Evolutionary conservation across 2,113 vertebrate genomes (phyloP).

Genomic region (Bombycilla garrulus): DNA sequence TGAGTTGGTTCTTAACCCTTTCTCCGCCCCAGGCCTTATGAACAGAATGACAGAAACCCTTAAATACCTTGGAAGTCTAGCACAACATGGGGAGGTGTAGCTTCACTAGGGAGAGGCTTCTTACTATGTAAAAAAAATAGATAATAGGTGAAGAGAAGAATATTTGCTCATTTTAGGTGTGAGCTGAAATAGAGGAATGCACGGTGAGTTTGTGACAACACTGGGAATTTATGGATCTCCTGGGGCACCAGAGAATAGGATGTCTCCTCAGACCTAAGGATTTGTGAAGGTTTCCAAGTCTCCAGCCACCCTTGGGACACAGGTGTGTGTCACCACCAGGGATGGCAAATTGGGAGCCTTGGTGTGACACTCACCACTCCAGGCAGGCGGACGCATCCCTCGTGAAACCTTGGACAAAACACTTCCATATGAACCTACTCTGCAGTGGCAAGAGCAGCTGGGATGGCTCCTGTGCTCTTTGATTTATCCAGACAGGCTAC

Average conservation of each 20-base stretch:
- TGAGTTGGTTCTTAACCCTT: neutral
- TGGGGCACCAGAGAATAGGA: neutral
- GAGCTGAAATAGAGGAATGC: neutral
- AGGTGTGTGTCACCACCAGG: neutral
- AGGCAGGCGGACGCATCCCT: fast-evolving
- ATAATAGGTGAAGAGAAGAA: neutral
- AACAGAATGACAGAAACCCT: neutral
- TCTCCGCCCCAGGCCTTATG: neutral
- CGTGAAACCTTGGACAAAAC: neutral
- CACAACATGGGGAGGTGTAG: neutral
- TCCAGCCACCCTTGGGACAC: neutral
- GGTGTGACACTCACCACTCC: neutral
- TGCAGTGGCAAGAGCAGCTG: neutral
- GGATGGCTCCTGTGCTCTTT: neutral
- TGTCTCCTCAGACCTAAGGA: neutral
- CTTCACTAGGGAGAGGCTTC: neutral
- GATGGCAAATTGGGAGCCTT: neutral
- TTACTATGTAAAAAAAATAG: neutral
- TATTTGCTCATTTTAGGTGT: neutral
- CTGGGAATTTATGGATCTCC: neutral
- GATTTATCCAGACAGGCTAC: neutral
- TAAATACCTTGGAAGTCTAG: neutral
- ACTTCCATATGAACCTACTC: neutral
- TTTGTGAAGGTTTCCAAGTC: neutral
- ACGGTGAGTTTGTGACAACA: fast-evolving